Evolutionary conservation across 2,888 invertebrate genomes (phyloP).

Genomic region (Volucella bombylans): DNA sequence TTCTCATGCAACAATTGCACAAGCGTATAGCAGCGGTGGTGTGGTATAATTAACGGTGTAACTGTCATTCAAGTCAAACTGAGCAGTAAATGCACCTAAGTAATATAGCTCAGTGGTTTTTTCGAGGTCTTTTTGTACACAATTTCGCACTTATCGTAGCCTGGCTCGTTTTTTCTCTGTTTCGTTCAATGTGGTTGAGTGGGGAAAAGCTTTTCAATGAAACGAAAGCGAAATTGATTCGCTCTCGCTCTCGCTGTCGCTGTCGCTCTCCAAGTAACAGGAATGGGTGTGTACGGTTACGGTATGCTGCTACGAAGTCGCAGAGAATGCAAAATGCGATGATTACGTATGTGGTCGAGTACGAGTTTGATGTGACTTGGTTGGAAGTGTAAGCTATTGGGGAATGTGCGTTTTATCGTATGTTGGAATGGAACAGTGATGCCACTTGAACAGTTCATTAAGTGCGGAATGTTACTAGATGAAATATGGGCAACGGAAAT

Average conservation of each 20-base stretch:
- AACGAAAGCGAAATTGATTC: slow-evolving; percentile 62
- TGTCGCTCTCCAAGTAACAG: slow-evolving; percentile 24
- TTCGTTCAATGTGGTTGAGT: background rate
- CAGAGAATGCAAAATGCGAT: background rate
- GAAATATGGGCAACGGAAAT: background rate
- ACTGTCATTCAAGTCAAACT: slow-evolving; percentile 16
- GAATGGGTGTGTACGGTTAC: slow-evolving; percentile 38
- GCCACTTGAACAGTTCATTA: slow-evolving; percentile 4
- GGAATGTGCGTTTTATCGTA: background rate
- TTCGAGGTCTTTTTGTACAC: slow-evolving; percentile 13
- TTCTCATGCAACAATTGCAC: slow-evolving; percentile 26
- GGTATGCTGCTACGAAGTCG: background rate
- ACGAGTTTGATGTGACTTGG: background rate
- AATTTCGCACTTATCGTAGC: background rate
- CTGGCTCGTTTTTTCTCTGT: background rate
- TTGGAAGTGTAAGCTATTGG: background rate
- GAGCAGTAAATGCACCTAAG: slow-evolving; percentile 33
- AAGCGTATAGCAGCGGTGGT: background rate
- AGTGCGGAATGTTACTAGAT: background rate
- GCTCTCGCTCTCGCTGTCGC: slow-evolving; percentile 48
- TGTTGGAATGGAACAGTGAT: slow-evolving; percentile 19
- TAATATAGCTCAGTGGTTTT: slow-evolving; percentile 10
- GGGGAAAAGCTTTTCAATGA: slow-evolving; percentile 43
- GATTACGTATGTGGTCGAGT: slow-evolving; percentile 1
- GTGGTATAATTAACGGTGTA: background rate